Evolutionary conservation across 2,888 invertebrate genomes (phyloP), one percentile per base, ranked within the genome.

Genomic region (Unio pictorum): DNA sequence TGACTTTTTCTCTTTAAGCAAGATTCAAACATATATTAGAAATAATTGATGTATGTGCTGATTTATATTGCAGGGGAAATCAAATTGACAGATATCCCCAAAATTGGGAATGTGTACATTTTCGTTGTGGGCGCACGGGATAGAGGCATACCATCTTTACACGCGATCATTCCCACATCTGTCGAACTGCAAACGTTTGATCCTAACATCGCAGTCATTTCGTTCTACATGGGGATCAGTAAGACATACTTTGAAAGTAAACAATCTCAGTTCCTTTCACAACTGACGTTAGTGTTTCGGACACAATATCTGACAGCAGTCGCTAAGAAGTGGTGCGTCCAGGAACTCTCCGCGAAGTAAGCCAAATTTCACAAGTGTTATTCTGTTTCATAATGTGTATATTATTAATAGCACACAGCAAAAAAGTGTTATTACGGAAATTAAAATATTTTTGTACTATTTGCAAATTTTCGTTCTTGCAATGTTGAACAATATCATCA

Each of bases 161-260:
- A 71, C 1, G 74, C 85, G 4, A 64, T 68, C 54, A 79, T 79
- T 5, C 73, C 79, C 20, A 81, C 81, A 3, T 79, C 79, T 17
- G 62, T 87, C 6, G 68, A 84, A 64, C 77, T 86, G 17, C 85
- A 87, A 69, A 81, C 86, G 11, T 87, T 82, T 64, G 69, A 80
- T 17, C 83, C 86, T 4, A 72, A 76, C 30, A 54, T 59, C 1
- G 69, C 75, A 56, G 73, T 79, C 8, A 73, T 83, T 1, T 78
- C 74, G 11, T 80, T 79, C 64, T 69, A 71, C 64, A 71, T 84
- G 68, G 62, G 61, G 30, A 76, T 82, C 23, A 79, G 72, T 69
- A 73, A 74, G 54, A 64, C 74, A 1, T 64, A 72, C 18, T 86
- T 80, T 67, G 57, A 76, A 23, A 70, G 72, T 0, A 64, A 71